A percentile compares a stretch with the other conserved stretches of the same genome.
These are phyloP conservation scores for Denticeps clupeoides DNA, from an alignment of 2,797 vertebrate genomes.

Conservation along the genomic window DNA sequence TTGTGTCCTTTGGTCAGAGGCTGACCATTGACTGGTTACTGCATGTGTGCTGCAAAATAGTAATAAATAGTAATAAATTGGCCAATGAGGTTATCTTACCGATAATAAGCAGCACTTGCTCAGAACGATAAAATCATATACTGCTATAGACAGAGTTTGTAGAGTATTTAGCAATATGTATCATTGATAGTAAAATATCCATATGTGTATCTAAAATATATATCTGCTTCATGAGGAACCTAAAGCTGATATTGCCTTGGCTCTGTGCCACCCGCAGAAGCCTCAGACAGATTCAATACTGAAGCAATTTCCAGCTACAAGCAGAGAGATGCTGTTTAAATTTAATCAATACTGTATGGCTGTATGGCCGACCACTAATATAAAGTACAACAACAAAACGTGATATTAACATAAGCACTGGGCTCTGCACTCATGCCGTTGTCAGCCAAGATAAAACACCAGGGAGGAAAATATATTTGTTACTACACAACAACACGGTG, in stretches of 20 bases:
- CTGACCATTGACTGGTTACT: no score
- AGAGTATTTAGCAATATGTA: no score
- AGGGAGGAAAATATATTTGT: slow-evolving; percentile 5
- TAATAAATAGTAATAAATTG: no score
- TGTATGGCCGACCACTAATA: slow-evolving; percentile 43
- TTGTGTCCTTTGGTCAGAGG: no score
- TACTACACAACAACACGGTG: slow-evolving; percentile 21
- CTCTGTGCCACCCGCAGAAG: slow-evolving; percentile 39
- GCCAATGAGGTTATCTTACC: no score
- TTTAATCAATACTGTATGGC: slow-evolving; percentile 52
- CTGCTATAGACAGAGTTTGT: no score
- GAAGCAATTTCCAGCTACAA: slow-evolving; percentile 62
- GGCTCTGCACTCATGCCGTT: slow-evolving; percentile 6
- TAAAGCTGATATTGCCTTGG: not conserved
- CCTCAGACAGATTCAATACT: slow-evolving; percentile 55
- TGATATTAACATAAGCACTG: slow-evolving; percentile 17
- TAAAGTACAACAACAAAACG: slow-evolving; percentile 15
- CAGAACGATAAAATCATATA: no score
- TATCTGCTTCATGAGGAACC: no score
- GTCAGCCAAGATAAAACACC: not conserved
- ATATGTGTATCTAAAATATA: no score
- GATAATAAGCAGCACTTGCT: no score
- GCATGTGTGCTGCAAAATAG: no score
- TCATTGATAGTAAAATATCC: no score
- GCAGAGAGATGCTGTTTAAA: slow-evolving; percentile 52